Evolutionary conservation across 1,140 invertebrate species (phyloP), one percentile per base, ranked within the genome.

Genomic region (Ceratitis capitata): DNA sequence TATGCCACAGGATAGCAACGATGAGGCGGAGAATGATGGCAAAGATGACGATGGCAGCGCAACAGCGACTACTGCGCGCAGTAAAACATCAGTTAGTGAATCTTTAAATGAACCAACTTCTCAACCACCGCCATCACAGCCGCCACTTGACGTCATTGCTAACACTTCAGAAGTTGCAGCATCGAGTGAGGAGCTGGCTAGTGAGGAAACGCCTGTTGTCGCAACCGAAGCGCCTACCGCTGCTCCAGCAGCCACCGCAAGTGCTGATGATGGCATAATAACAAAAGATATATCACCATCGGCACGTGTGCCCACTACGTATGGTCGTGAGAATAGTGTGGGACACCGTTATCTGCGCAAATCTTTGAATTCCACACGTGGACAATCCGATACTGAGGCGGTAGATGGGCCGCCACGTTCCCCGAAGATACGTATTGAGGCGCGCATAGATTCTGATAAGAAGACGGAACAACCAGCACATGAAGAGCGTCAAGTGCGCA

Each of bases 291-390:
- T 82, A 4, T 58, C 85, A 7, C 35, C 84, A 1, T 85, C 87
- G 16, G 84, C 89, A 5, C 23, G 29, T 53, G 86, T 89, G 29
- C 58, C 90, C 3, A 91, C 90, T 6, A 91, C 90, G 2, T 91
- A 84, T 84, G 90, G 90, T 0, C 84, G 78, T 3, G 86, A 89
- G 0, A 91, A 91, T 83, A 53, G 74, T 16, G 84, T 89, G 2
- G 88, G 87, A 1, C 49, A 89, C 14, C 87, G 86, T 35, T 86
- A 86, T 58, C 47, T 91, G 49, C 88, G 90, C 0, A 88, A 89
- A 45, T 91, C 90, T 2, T 42, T 91, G 49, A 86, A 88, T 49
- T 87, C 84, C n/a, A 87, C 87, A 16, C 87, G 88, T 10, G 89
- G 86, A 23, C 86, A 88, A 19, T 87, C 88, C n/a, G 86, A 88